phyloP scores from a whole-genome alignment of 2,113 vertebrate species.

The Xenopus laevis region DNA sequence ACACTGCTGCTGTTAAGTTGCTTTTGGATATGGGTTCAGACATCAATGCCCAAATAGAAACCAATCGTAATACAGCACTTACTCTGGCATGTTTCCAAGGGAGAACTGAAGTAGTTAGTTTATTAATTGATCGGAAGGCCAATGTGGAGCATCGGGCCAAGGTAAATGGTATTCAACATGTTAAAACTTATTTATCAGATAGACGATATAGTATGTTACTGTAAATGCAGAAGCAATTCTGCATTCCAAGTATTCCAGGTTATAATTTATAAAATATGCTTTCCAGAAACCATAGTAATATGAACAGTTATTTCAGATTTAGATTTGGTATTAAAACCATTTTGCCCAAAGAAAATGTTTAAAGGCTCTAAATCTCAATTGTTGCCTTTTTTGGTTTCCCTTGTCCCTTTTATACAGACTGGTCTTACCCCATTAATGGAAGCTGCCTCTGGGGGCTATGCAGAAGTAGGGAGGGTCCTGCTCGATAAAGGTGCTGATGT shows the following conservation, averaged over 20 bases:
- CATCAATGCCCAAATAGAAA: constrained; percentile 98
- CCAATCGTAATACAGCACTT: constrained; percentile 95
- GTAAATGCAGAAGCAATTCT: no score
- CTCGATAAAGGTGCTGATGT: constrained; percentile 97
- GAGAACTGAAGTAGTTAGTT: constrained; percentile 93
- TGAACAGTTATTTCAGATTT: no score
- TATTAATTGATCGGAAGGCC: constrained; percentile 93
- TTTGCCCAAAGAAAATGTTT: no score
- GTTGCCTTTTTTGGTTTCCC: background rate
- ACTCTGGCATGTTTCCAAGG: constrained; percentile 97
- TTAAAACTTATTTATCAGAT: no score
- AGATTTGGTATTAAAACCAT: no score
- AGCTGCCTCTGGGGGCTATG: constrained; percentile 96
- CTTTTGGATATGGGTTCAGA: constrained; percentile 97
- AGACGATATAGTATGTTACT: no score
- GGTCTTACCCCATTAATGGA: constrained; percentile 97
- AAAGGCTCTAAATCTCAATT: no score
- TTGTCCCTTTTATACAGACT: constrained; percentile 66
- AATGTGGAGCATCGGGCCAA: constrained; percentile 97
- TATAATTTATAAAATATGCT: no score
- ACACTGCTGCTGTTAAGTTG: constrained; percentile 93
- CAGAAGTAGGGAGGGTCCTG: constrained; percentile 92
- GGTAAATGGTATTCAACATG: constrained; percentile 59
- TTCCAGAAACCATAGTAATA: no score
- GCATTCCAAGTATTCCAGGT: no score